Conservation (phyloP, 2,888 invertebrate species). For the Salticus scenicus region DNA sequence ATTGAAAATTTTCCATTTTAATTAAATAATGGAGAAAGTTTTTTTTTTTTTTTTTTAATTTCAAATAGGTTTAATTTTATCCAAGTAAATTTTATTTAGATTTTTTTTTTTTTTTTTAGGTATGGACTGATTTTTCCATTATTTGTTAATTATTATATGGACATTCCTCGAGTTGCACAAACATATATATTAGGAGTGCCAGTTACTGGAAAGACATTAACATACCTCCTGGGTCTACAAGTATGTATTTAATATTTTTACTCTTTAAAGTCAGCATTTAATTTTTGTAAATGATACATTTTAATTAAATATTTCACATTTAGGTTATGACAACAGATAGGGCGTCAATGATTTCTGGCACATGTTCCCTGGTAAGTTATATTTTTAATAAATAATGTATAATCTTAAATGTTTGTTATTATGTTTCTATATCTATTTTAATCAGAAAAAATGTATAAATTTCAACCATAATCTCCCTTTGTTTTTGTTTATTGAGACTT, state of each 20-base stretch:
- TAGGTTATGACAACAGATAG: slow-evolving; percentile 69
- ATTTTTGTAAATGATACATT: not conserved
- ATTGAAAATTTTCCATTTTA: too few relatives aligned
- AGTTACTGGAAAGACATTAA: slow-evolving; percentile 79
- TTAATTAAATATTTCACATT: slow-evolving; percentile 11
- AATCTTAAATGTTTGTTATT: too few relatives aligned
- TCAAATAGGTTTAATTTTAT: too few relatives aligned
- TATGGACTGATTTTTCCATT: slow-evolving; percentile 78
- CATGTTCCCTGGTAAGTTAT: slow-evolving; percentile 65
- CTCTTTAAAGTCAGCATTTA: not conserved
- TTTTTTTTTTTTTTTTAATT: too few relatives aligned
- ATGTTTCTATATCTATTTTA: too few relatives aligned
- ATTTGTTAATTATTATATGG: slow-evolving; percentile 78
- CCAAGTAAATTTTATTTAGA: too few relatives aligned
- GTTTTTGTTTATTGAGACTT: too few relatives aligned
- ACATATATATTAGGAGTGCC: slow-evolving; percentile 78
- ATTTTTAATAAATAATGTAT: too few relatives aligned
- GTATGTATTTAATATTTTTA: slow-evolving; percentile 72
- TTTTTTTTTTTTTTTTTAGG: slow-evolving; percentile 72
- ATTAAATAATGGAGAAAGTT: too few relatives aligned
- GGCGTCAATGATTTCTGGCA: slow-evolving; percentile 58
- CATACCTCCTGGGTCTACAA: slow-evolving; percentile 78
- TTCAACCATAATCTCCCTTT: too few relatives aligned
- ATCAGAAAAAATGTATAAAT: too few relatives aligned
- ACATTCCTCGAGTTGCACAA: slow-evolving; percentile 78